Evolutionary conservation across 2,113 vertebrate genomes (phyloP).

Genomic region (Erinaceus europaeus): DNA sequence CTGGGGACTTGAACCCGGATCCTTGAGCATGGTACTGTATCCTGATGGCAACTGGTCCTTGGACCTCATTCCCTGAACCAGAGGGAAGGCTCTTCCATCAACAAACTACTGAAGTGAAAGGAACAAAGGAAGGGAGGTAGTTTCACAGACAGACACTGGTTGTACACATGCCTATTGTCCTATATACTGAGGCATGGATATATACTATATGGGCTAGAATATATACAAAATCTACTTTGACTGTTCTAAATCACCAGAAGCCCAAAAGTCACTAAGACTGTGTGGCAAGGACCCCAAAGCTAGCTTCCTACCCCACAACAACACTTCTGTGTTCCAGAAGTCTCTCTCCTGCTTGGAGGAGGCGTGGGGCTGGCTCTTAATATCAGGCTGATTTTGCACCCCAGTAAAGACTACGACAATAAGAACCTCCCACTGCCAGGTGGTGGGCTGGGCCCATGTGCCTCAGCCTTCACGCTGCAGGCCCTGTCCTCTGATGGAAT

Average conservation of each 20-base stretch:
- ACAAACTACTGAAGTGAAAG: too few species aligned
- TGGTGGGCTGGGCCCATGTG: background rate
- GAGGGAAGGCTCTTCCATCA: too few species aligned
- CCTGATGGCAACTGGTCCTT: too few species aligned
- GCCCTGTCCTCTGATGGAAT: background rate
- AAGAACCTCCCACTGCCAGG: background rate
- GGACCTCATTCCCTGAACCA: too few species aligned
- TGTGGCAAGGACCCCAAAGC: background rate
- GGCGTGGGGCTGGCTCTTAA: too few species aligned
- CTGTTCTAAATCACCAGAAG: background rate
- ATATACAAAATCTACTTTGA: background rate
- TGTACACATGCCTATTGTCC: too few species aligned
- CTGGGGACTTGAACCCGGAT: too few species aligned
- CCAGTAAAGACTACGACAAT: background rate
- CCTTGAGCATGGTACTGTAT: too few species aligned
- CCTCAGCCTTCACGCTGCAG: background rate
- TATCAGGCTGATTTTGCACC: background rate
- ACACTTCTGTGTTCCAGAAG: background rate
- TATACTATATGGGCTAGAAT: too few species aligned
- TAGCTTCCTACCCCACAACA: background rate
- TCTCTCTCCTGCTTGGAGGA: background rate
- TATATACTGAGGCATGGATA: too few species aligned
- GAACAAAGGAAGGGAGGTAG: too few species aligned
- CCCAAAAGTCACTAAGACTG: background rate
- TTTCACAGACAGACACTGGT: too few species aligned